Base-by-base conservation (phyloP, 2,113 vertebrate species). In the Carassius auratus region DNA sequence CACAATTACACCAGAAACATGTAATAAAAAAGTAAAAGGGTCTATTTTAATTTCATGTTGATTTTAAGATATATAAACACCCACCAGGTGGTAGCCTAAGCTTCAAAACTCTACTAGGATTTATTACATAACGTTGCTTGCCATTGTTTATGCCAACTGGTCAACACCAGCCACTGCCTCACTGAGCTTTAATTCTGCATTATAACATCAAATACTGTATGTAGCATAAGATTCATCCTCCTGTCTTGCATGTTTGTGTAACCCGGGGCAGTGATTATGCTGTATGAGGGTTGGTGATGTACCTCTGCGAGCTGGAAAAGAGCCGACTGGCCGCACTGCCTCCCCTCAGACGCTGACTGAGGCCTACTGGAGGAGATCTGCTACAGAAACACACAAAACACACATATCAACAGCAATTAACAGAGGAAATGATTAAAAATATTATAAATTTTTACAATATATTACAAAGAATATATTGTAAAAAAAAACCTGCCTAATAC, bases 281-380 rank as follows among this genome's bases (percentile, higher is more conserved):
- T 21, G 19, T 81, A 33, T 64, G 23, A 76, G 52, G 59, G 38
- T 26, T 33, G 14, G 12, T 81, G 12, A 45, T 81, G 52, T 96
- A 97, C 95, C 94, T 98, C 95, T 91, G 95, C 96, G 78, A 97
- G 94, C 90, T 96, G 96, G 94, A 98, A 97, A 88, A 96, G 96
- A 73, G 96, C 94, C 14, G 96, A 96, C 91, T 95, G 95, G 88
- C 95, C 94, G 92, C 94, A 97, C 30, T 95, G 94, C 92, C 96
- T 95, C 21, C 89, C 95, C 90, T 96, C 95, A 90, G 93, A 93
- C 86, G 92, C 88, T 64, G 86, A 90, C 88, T 89, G 91, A 73
- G 94, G 94, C 78, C 92, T 92, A 92, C 92, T 95, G 88, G 93
- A 95, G 93, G 93, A 95, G 91, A 96, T 93, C 92, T 93, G 89